A percentile compares a stretch with the other conserved stretches of the same genome.
Conservation (phyloP, 2,797 vertebrate genomes). For the Melanotaenia nigrans region DNA sequence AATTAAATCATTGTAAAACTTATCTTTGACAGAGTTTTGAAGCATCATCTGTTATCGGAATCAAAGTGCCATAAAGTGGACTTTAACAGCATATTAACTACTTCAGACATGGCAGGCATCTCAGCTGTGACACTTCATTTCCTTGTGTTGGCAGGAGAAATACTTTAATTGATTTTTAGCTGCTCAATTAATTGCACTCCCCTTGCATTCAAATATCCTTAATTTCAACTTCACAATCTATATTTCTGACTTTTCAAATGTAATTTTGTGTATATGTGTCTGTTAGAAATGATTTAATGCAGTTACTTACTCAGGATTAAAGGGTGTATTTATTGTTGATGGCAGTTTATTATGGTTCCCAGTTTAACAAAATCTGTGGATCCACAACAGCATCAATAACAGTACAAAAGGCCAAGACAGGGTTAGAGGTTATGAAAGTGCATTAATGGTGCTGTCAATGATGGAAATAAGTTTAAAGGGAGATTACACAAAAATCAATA, state of each 20-base stretch:
- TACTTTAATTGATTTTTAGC: slow-evolving; percentile 44
- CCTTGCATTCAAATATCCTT: slow-evolving; percentile 32
- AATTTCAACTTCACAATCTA: background rate
- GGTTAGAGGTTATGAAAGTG: slow-evolving; percentile 54
- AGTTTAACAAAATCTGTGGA: slow-evolving; percentile 23
- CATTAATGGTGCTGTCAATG: slow-evolving; percentile 52
- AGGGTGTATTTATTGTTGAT: slow-evolving; percentile 33
- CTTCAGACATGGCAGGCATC: slow-evolving; percentile 10
- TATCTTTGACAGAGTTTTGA: slow-evolving; percentile 10
- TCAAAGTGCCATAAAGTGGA: slow-evolving; percentile 35
- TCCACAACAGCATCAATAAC: slow-evolving; percentile 39
- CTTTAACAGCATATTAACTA: slow-evolving; percentile 20
- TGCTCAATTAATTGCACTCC: slow-evolving; percentile 16
- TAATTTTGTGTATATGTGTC: background rate
- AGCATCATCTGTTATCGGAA: slow-evolving; percentile 27
- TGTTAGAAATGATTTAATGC: background rate
- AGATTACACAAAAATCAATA: slow-evolving; percentile 55
- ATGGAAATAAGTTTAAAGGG: slow-evolving; percentile 56
- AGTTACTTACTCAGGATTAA: slow-evolving; percentile 17
- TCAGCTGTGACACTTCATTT: slow-evolving; percentile 18
- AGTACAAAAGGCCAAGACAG: slow-evolving; percentile 26
- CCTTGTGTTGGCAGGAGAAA: slow-evolving; percentile 17
- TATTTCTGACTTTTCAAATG: background rate
- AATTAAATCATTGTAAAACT: slow-evolving; percentile 17
- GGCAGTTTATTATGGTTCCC: slow-evolving; percentile 31